Evolutionary conservation across 2,888 invertebrate genomes (phyloP), one percentile per base, ranked within the genome.

Genomic region (Epinotia ramella): DNA sequence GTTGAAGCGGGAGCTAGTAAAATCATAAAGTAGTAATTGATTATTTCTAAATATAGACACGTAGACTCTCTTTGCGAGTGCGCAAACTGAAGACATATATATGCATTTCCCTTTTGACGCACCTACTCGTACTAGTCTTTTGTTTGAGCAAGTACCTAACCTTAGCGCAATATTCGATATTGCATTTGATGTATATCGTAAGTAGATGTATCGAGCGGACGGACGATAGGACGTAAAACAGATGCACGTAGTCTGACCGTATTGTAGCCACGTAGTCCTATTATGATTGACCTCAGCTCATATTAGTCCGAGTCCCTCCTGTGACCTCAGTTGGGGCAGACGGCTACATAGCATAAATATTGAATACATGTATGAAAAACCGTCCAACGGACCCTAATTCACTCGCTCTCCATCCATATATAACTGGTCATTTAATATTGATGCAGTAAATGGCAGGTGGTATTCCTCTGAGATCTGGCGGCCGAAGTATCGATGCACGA

Each of bases 341-440:
- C 57, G 33, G 44, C 44, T 24, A 57, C 11, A 33, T 18, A 63
- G 16, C 40, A 57, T 72, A 46, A 18, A 72, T 65, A 72, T 65
- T 65, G 65, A 57, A 72, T 57, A 44, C 65, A 65, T 44, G 65
- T 63, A 56, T 63, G 18, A 64, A 56, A 57, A 57, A 56, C 56
- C 57, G 56, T 18, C 60, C 28, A 5, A 24, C 40, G 56, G 71
- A 28, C 57, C 46, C 20, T 73, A 73, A 46, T 69, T 56, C 62
- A 59, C 20, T 49, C n/a, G 40, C 57, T 63, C 56, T 57, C 63
- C 62, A 44, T 60, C 57, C 66, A 20, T 73, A 67, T 53, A 40
- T 63, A 73, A 63, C 56, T 68, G 18, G 2, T 44, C 44, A 69
- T 64, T 57, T 49, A 74, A 33, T 69, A 69, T 74, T 74, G 69